Evolutionary conservation across 2,888 invertebrate species (phyloP).

Genomic region (Leptogaster cylindrica): DNA sequence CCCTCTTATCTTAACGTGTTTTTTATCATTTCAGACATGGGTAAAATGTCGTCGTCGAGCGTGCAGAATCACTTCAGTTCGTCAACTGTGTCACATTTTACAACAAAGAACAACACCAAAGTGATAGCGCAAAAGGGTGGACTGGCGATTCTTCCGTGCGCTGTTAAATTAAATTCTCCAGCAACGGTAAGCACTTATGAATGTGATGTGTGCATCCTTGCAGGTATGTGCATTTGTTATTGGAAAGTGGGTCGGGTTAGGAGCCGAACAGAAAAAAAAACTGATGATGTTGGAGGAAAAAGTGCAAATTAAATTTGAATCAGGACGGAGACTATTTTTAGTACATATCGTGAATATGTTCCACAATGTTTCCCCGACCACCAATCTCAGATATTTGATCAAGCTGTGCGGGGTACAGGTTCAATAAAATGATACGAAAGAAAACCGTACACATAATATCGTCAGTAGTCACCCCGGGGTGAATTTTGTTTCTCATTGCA

Average conservation of each 20-base stretch:
- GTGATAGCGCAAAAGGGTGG: slow-evolving; percentile 61
- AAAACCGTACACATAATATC: too few species aligned
- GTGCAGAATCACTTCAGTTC: slow-evolving; percentile 58
- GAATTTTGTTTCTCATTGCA: too few species aligned
- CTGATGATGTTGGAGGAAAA: neutral
- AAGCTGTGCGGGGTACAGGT: too few species aligned
- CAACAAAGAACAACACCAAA: slow-evolving; percentile 60
- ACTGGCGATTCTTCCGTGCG: slow-evolving; percentile 60
- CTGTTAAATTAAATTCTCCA: slow-evolving; percentile 60
- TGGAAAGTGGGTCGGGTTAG: too few species aligned
- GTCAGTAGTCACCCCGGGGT: too few species aligned
- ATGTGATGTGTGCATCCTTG: neutral
- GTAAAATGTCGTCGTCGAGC: slow-evolving; percentile 57
- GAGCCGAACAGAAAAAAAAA: too few species aligned
- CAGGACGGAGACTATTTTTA: slow-evolving; percentile 1
- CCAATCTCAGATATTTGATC: too few species aligned
- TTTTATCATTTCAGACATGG: slow-evolving; percentile 54
- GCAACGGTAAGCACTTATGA: slow-evolving; percentile 57
- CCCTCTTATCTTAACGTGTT: slow-evolving; percentile 15
- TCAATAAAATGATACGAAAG: too few species aligned
- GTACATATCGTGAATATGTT: slow-evolving; percentile 3
- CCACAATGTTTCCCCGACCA: too few species aligned
- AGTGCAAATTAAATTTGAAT: slow-evolving; percentile 24
- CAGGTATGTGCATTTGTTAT: neutral
- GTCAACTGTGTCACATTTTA: slow-evolving; percentile 57